These are phyloP conservation scores for Sylvicapra grimmia DNA, from an alignment of 2,113 vertebrate species.

Conservation along the genomic window DNA sequence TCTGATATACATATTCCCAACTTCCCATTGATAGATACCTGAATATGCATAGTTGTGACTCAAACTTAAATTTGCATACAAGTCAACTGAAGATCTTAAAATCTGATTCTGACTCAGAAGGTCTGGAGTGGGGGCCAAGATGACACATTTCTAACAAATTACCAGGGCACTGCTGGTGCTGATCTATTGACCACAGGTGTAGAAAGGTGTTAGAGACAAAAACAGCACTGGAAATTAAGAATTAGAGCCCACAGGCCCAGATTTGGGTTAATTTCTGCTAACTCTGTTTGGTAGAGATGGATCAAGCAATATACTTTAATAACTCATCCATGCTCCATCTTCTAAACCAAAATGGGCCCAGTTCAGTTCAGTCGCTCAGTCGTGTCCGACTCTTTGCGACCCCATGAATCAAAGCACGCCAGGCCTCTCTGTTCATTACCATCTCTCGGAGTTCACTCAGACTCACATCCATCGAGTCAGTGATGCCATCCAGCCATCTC, in stretches of 20 bases:
- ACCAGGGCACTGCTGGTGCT: too few species aligned
- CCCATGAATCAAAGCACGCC: too few species aligned
- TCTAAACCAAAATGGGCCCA: not conserved
- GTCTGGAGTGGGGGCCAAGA: not conserved
- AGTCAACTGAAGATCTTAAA: not conserved
- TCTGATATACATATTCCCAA: not conserved
- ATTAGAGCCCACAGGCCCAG: not conserved
- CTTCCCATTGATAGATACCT: not conserved
- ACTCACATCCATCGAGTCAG: too few species aligned
- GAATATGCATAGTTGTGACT: not conserved
- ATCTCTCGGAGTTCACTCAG: too few species aligned
- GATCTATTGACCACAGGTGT: not conserved
- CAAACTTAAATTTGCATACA: not conserved
- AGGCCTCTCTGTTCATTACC: too few species aligned
- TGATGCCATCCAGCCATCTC: too few species aligned
- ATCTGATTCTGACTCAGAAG: not conserved
- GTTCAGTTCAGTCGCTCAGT: too few species aligned
- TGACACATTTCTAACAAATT: not conserved
- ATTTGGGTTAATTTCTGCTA: not conserved
- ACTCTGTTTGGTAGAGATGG: not conserved
- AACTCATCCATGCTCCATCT: not conserved
- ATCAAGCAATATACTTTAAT: not conserved
- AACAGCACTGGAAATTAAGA: not conserved
- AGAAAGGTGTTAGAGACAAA: not conserved
- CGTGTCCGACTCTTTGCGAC: too few species aligned